These are phyloP conservation scores for Anniella stebbinsi DNA, from an alignment of 2,797 vertebrate genomes.

Conservation along the genomic window DNA sequence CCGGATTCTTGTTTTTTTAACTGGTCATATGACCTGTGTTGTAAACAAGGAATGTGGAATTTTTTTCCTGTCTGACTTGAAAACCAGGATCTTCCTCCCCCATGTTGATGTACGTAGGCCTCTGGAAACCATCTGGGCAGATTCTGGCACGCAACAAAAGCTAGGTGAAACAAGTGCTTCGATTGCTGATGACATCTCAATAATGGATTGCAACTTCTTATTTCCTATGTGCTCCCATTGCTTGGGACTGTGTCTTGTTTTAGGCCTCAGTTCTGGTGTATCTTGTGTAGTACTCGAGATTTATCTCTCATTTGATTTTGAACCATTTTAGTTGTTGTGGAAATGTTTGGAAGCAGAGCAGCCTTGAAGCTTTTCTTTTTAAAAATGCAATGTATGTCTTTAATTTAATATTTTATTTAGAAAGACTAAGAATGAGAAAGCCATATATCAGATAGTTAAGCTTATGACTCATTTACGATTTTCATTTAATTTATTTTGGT, in stretches of 20 bases:
- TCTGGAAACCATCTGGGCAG: conserved; percentile 73
- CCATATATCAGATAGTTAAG: conserved; percentile 84
- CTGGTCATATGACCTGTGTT: conserved; percentile 68
- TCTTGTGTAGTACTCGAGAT: conserved; percentile 83
- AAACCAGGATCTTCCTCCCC: conserved; percentile 88
- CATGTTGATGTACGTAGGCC: conserved; percentile 76
- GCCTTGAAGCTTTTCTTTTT: conserved; percentile 71
- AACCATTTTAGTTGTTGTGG: conserved; percentile 79
- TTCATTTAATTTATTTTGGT: conserved; percentile 83
- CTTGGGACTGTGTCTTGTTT: conserved; percentile 83
- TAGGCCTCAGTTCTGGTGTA: conserved; percentile 82
- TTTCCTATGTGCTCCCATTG: conserved; percentile 74
- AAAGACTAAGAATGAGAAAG: conserved; percentile 82
- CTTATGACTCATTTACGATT: conserved; percentile 78
- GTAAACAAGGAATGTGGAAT: conserved; percentile 74
- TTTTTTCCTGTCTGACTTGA: conserved; percentile 94
- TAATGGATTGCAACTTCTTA: conserved; percentile 58
- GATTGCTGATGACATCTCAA: conserved; percentile 73
- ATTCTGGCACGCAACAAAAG: conserved; percentile 65
- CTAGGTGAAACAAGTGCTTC: conserved; percentile 69
- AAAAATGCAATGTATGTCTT: conserved; percentile 71
- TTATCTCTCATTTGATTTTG: conserved; percentile 77
- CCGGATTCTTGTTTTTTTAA: conserved; percentile 45
- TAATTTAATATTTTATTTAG: conserved; percentile 78
- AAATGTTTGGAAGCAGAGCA: conserved; percentile 80